These are phyloP conservation scores for Pelosia muscerda DNA, from an alignment of 2,888 invertebrate genomes.

Conservation along the genomic window DNA sequence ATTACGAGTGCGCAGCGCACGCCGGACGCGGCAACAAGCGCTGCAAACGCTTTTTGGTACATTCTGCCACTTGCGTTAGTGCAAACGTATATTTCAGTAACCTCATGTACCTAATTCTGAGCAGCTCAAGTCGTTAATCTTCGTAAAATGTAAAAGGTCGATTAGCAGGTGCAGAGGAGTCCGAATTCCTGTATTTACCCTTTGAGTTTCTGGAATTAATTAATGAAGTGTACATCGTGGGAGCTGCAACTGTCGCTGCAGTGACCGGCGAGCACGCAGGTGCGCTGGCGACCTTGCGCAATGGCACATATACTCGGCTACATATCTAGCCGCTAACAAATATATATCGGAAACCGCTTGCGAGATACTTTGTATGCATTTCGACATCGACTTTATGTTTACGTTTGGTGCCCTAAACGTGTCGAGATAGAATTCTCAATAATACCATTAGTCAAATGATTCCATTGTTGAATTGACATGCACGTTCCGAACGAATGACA, in stretches of 20 bases:
- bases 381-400: conserved; percentile 68
- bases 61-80: conserved; percentile 53
- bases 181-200: conserved; percentile 65
- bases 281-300: conserved; percentile 82
- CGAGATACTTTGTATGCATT: conserved; percentile 75
- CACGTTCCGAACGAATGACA: conserved; percentile 68
- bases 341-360: conserved; percentile 78
- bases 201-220: conserved; percentile 59
- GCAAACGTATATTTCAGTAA: conserved; percentile 37
- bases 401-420: conserved; percentile 61
- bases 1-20: conserved; percentile 79
- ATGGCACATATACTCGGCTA: conserved; percentile 72
- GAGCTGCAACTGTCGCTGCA: conserved; percentile 78
- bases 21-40: conserved; percentile 69
- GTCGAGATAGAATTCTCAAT: conserved; percentile 59
- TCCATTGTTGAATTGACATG: conserved; percentile 54
- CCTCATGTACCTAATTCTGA: conserved; percentile 18
- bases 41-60: conserved; percentile 69
- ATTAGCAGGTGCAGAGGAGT: conserved; percentile 61
- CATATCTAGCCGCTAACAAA: conserved; percentile 73
- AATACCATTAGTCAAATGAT: conserved; percentile 51
- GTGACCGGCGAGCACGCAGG: conserved; percentile 69
- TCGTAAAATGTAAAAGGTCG: conserved; percentile 39
- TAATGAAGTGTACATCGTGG: conserved; percentile 68
- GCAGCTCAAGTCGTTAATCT: conserved; percentile 32